Conservation (phyloP, 2,113 vertebrate genomes). For the Limanda limanda region DNA sequence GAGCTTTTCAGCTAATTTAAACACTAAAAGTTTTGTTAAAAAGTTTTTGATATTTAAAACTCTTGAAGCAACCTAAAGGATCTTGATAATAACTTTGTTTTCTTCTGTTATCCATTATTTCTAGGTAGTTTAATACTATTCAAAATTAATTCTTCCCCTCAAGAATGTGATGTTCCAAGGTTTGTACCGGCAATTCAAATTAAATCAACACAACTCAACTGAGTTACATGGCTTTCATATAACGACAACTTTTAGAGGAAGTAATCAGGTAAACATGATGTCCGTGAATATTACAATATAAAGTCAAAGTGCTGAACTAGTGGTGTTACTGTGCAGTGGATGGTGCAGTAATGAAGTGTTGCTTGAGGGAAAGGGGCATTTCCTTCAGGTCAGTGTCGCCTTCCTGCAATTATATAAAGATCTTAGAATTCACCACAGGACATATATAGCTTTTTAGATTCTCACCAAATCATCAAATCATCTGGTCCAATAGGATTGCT, state of each 20-base stretch:
- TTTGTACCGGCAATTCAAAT: no score
- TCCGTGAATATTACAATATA: neutral
- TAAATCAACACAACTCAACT: neutral
- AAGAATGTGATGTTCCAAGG: no score
- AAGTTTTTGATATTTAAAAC: neutral
- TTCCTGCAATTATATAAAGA: constrained; percentile 12
- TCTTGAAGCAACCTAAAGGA: neutral
- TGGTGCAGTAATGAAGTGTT: neutral
- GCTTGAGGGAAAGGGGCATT: neutral
- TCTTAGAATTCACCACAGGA: constrained; percentile 15
- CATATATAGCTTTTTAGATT: constrained; percentile 5
- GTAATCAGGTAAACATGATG: neutral
- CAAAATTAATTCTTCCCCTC: no score
- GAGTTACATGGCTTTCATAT: neutral
- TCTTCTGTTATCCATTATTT: no score
- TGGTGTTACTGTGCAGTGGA: neutral
- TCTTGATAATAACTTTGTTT: neutral
- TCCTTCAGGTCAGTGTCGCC: constrained; percentile 5
- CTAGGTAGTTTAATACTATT: no score
- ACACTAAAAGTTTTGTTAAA: neutral
- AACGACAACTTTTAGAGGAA: neutral
- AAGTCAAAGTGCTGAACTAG: neutral
- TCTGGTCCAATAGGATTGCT: constrained; percentile 17
- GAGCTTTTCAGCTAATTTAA: neutral
- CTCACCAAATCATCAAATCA: constrained; percentile 45